Evolutionary conservation across 1,140 invertebrate genomes (phyloP).

Genomic region (Lethrus apterus): DNA sequence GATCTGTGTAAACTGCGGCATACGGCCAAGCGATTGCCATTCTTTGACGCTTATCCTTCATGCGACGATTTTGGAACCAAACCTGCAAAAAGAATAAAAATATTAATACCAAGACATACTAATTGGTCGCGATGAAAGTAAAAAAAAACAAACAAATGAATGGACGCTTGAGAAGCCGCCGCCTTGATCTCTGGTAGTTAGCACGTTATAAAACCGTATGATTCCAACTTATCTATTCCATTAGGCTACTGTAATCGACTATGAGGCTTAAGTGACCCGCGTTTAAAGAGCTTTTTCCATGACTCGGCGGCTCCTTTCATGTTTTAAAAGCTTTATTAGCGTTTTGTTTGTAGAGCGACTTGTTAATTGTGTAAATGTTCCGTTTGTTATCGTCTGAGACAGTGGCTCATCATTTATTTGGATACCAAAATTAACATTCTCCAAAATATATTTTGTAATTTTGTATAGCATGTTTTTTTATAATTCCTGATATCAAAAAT

Average conservation of each 20-base stretch:
- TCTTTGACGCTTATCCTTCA: conserved; percentile 96
- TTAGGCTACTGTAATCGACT: conserved; percentile 25
- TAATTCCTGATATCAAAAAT: no score
- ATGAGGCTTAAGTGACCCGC: conserved; percentile 3
- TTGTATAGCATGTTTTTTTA: no score
- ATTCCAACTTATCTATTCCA: conserved; percentile 34
- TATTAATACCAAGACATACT: conserved; percentile 9
- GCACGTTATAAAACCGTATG: conserved; percentile 34
- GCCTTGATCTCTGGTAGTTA: conserved; percentile 32
- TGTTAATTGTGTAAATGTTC: conserved; percentile 34
- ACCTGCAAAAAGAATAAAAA: conserved; percentile 59
- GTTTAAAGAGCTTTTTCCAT: conserved; percentile 15
- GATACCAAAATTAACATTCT: no score
- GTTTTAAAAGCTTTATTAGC: conserved; percentile 36
- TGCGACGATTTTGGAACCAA: conserved; percentile 98
- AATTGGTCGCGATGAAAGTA: conserved; percentile 3
- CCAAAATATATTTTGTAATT: no score
- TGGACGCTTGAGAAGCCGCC: conserved; percentile 10
- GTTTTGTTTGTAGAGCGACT: conserved; percentile 30
- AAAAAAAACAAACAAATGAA: conserved; percentile 5
- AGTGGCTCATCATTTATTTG: no score
- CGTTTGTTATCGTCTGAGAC: no score
- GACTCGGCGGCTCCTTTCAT: conserved; percentile 27
- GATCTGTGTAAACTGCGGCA: conserved; percentile 85
- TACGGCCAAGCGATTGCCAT: conserved; percentile 93